Conservation (phyloP, 1,140 invertebrate species). For the Temnothorax nylanderi region DNA sequence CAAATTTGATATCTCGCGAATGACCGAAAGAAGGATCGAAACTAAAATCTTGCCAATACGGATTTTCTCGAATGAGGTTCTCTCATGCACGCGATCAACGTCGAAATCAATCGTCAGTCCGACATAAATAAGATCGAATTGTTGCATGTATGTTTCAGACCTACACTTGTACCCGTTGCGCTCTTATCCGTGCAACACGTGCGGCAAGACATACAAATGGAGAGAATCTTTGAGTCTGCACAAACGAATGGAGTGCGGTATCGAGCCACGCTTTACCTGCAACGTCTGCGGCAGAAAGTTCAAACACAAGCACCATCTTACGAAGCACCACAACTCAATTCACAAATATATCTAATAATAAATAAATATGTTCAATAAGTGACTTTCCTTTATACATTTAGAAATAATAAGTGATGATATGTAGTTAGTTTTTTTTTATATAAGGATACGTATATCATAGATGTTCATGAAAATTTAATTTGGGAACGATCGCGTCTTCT, state of each 20-base stretch:
- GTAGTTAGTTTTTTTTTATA: background rate
- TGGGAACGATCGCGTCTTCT: background rate
- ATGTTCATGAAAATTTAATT: background rate
- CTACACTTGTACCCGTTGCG: constrained; percentile 39
- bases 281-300: constrained; percentile 83
- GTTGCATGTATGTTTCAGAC: constrained; percentile 72
- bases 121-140: constrained; percentile 38
- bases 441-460: background rate
- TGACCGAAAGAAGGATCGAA: background rate
- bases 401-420: background rate
- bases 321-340: constrained; percentile 78
- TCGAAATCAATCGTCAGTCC: background rate
- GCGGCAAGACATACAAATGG: constrained; percentile 87
- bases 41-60: background rate
- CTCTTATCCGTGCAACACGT: constrained; percentile 85
- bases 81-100: constrained; percentile 33
- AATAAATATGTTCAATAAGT: background rate
- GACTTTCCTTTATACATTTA: background rate
- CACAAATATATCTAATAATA: constrained; percentile 67
- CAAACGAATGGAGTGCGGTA: constrained; percentile 82
- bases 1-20: background rate
- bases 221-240: constrained; percentile 86
- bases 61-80: background rate
- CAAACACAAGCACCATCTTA: constrained; percentile 83
- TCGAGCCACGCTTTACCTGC: constrained; percentile 84